Base-by-base conservation (phyloP, 1,140 invertebrate species). In the Bombyx mandarina region DNA sequence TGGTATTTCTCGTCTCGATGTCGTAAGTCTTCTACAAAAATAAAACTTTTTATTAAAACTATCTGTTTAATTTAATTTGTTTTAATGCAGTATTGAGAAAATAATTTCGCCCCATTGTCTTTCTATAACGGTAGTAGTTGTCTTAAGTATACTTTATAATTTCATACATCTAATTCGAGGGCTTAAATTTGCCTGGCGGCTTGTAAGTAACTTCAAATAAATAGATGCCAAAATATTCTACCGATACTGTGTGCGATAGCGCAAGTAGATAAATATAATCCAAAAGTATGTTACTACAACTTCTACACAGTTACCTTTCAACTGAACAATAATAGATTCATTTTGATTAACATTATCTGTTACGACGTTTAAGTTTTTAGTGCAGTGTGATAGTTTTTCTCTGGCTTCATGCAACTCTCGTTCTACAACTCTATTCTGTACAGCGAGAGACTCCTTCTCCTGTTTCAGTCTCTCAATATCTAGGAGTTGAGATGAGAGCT, bases 291-390 rank as follows among this genome's bases (percentile, higher is more conserved):
- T 47, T 47, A 47, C 1, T 54, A 70, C 4, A 35, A 35, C 2
- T 35, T 35, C 26, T 35, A 35, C 26, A 35, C 2, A 35, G 26
- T 3, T 86, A 93, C 93, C 92, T 92, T 90, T 91, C 8, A 93
- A 73, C 69, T 92, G 92, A 52, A 90, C 90, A 48, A 93, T 92
- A 50, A 90, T 81, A 3, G 91, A 82, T 75, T 93, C 92, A 63
- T 93, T 91, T 66, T 90, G 91, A 44, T 92, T 91, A 48, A 93
- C 89, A 69, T 92, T 93, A 58, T 91, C 91, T n/a, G 89, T 92
- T 1, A 91, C 91, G 49, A 89, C 90, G 42, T 89, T 91, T 55
- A 93, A 80, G 65, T 89, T 93, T 60, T 92, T 89, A 43, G 89
- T 90, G 12, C 91, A 89, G 46, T 89, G 88, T 7, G 90, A 82